Evolutionary conservation across 2,113 vertebrate genomes (phyloP), one percentile per base, ranked within the genome.

Genomic region (Tonatia bakeri): DNA sequence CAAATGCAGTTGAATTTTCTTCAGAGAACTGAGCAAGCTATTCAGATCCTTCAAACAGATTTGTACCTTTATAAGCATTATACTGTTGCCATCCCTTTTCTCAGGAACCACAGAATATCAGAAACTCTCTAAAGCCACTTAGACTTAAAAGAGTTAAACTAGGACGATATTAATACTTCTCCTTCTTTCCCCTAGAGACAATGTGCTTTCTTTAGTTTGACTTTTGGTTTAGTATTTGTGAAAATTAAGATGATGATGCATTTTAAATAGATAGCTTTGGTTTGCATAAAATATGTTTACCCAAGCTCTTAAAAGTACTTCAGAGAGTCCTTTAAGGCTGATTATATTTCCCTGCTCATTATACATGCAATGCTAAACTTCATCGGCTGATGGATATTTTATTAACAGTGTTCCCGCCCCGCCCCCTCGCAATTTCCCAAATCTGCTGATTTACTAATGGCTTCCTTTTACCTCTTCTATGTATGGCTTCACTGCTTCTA

Each of bases 141-240:
- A 24, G 50, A 61, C 9, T 17, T 90, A 17, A 96, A 83, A 38
- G 75, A 75, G 76, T 77, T 86, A 50, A 26, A 47, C 4, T 52
- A 43, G 11, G 5, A 67, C 33, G 3, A 50, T 94, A 64, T 45
- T 50, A 91, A 40, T 33, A 47, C 80, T 64, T 6, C 3, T 72
- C 15, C 24, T 19, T 77, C 7, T 75, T 76, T 84, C 24, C 11
- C 14, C 9, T 20, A 19, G 8, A 86, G 82, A 89, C 16, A 61
- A 9, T 70, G 3, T 72, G 22, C 31, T 59, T 52, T 89, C 36
- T 84, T 94, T 15, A 65, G 9, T 54, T 4, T 90, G 24, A 87
- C 5, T 87, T 95, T 91, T 70, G 50, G 22, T 84, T 90, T 84
- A 84, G 70, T 72, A 64, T 67, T 96, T 91, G 81, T 47, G 9